Percentiles rank a stretch among this genome's conserved stretches.
These are phyloP conservation scores for Phrynocephalus vlangalii DNA, from an alignment of 2,797 vertebrate genomes.

Conservation along the genomic window DNA sequence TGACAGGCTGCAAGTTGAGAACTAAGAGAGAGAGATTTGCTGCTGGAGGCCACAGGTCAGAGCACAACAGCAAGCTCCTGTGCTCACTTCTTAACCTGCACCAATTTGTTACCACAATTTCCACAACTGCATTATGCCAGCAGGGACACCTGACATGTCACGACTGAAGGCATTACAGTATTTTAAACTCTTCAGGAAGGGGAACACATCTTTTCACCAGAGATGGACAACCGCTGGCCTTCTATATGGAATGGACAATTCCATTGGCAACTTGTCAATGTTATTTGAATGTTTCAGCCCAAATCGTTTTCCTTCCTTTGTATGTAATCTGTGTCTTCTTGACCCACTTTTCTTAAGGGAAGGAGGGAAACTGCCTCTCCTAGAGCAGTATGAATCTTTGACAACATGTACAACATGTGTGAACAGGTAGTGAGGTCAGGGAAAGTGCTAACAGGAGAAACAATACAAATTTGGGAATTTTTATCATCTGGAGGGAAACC, in stretches of 20 bases:
- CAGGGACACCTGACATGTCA: no score
- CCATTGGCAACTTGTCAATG: not conserved
- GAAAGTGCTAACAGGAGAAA: not conserved
- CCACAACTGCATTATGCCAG: no score
- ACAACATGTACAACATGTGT: not conserved
- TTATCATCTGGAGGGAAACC: not conserved
- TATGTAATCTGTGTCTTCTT: not conserved
- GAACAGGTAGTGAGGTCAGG: not conserved
- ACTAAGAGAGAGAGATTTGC: no score
- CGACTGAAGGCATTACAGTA: no score
- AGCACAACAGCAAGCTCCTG: no score
- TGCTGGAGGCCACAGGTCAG: no score
- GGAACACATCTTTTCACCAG: no score
- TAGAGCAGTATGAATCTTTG: not conserved
- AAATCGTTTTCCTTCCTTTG: not conserved
- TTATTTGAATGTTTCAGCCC: not conserved
- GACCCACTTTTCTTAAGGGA: not conserved
- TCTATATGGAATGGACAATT: no score
- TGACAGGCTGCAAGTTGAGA: no score
- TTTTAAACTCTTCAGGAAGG: not conserved
- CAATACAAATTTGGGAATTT: not conserved
- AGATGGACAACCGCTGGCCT: no score
- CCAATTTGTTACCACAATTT: no score
- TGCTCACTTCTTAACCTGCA: no score
- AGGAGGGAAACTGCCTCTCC: not conserved